Base-by-base conservation (phyloP, 2,888 invertebrate species). In the Drosophila bunnanda region DNA sequence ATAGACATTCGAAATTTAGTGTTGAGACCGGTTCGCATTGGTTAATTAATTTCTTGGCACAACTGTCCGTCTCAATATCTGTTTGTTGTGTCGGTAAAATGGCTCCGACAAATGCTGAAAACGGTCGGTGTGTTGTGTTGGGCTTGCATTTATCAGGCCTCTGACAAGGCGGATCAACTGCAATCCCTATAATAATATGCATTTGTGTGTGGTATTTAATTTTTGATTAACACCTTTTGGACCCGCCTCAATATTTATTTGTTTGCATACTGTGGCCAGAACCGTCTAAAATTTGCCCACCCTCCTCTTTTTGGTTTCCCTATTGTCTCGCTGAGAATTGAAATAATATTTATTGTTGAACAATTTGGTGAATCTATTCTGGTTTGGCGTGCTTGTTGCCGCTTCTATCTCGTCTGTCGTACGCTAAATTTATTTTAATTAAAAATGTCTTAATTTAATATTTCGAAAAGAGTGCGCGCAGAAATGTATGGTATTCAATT, bases 341-440 rank as follows among this genome's bases (percentile, higher is more conserved):
- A 65, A 71, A 50, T 74, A 44, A 60, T 55, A 67, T 82, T 80
- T 73, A 68, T 77, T 72, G 61, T 50, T 66, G 67, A 60, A 78
- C 55, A 69, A 81, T 76, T 78, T 58, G 57, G 60, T n/a, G 50
- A 65, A 66, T 69, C 77, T 77, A 81, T 76, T 75, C 60, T 67
- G n/a, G 65, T 60, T 30, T 56, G 39, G 38, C 52, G 58, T 76
- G 70, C 53, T 56, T 62, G 64, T 68, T 57, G 28, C 39, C 59
- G 39, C 30, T 57, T 38, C 43, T 48, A 67, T 50, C 58, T 59
- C 56, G 68, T 68, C 68, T 76, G 69, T 78, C 75, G 60, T 46
- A 82, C 80, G 88, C 86, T 73, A 77, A 80, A 85, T 88, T 88
- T 76, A 74, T 85, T 76, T 85, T 88, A 85, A 85, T 85, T 85